Evolutionary conservation across 2,113 vertebrate species (phyloP).

Genomic region (Pleuronectes platessa): DNA sequence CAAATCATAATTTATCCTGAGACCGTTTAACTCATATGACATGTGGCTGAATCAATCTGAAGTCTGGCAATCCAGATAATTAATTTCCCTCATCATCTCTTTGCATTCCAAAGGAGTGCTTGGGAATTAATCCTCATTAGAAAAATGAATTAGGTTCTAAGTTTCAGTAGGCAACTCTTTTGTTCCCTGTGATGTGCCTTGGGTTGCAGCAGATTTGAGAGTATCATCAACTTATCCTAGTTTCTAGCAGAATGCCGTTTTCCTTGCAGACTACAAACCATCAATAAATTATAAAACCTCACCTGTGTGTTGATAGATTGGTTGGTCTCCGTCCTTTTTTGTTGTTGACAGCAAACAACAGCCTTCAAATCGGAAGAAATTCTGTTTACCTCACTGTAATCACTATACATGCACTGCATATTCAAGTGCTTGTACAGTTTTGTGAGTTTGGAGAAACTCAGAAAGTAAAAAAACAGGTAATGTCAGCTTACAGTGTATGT

Average conservation of each 20-base stretch:
- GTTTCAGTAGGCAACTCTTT: neutral
- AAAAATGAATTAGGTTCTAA: neutral
- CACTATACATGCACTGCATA: too few relatives aligned
- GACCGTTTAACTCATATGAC: neutral
- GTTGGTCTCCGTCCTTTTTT: neutral
- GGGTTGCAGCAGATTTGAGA: neutral
- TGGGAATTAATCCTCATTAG: constrained; percentile 6
- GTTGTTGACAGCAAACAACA: neutral
- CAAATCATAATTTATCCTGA: constrained; percentile 4
- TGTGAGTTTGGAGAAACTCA: neutral
- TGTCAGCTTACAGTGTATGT: neutral
- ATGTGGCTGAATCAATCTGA: constrained; percentile 2
- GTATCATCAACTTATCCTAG: neutral
- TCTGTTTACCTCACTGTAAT: too few relatives aligned
- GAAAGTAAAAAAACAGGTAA: neutral
- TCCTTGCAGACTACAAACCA: neutral
- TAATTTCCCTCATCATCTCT: constrained; percentile 14
- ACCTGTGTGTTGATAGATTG: neutral
- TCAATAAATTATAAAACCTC: neutral
- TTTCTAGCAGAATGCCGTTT: neutral
- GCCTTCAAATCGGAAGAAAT: neutral
- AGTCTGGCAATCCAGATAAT: constrained; percentile 18
- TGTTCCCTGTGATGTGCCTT: neutral
- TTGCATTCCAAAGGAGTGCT: neutral
- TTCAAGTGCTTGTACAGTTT: neutral